phyloP scores from a whole-genome alignment of 2,888 invertebrate genomes.

The Tuberolachnus salignus region DNA sequence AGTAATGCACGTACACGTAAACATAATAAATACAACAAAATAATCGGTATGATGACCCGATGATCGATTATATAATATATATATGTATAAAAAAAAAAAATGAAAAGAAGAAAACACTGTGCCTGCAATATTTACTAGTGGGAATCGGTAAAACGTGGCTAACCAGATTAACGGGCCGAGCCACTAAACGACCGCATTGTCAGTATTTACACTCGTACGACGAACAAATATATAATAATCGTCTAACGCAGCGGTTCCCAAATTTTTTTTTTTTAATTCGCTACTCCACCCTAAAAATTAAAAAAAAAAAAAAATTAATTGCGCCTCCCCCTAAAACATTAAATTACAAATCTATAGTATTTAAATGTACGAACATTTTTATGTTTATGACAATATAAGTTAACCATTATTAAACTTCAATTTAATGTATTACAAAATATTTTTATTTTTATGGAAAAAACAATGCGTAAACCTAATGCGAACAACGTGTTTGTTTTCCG shows the following conservation, averaged over 20 bases:
- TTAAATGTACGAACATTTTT: constrained; percentile 16
- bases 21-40: too few species aligned
- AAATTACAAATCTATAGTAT: constrained; percentile 9
- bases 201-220: too few species aligned
- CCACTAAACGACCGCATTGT: too few species aligned
- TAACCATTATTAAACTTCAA: not conserved
- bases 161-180: too few species aligned
- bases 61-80: too few species aligned
- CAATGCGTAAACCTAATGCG: not conserved
- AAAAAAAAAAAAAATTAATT: constrained; percentile 8
- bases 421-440: constrained; percentile 11
- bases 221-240: too few species aligned
- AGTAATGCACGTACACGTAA: too few species aligned
- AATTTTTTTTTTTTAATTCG: not conserved
- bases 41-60: too few species aligned
- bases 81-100: too few species aligned
- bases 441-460: constrained; percentile 8
- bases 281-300: not conserved
- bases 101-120: too few species aligned
- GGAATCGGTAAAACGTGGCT: too few species aligned
- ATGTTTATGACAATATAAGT: constrained; percentile 13
- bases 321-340: not conserved
- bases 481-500: not conserved
- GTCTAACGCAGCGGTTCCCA: not conserved
- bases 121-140: too few species aligned